Conservation (phyloP, 2,113 vertebrate genomes). For the Eonycteris spelaea region DNA sequence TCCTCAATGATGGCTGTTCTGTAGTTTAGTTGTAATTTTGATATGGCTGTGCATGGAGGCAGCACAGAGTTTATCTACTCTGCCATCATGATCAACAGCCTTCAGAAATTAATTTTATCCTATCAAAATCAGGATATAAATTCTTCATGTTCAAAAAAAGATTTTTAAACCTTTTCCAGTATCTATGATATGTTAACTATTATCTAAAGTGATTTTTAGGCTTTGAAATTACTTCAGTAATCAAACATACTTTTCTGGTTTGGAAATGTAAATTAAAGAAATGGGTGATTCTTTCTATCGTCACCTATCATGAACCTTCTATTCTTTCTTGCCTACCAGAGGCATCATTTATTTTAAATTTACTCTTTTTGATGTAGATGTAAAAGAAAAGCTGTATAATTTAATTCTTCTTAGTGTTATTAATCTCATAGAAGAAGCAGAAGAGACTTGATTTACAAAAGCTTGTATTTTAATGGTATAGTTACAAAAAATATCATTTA, state of each 20-base stretch:
- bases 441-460: not conserved
- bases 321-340: not conserved
- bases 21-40: no score
- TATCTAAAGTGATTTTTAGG: not conserved
- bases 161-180: not conserved
- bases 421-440: not conserved
- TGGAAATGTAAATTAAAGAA: not conserved
- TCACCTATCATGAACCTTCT: not conserved
- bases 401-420: constrained; percentile 14
- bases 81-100: no score
- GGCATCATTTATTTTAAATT: not conserved
- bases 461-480: constrained; percentile 8
- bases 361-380: not conserved
- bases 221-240: not conserved
- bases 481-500: not conserved
- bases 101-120: not conserved
- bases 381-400: not conserved
- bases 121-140: not conserved
- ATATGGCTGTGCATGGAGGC: no score
- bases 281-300: not conserved
- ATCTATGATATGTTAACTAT: not conserved
- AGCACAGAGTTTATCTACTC: no score
- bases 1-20: no score
- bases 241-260: not conserved
- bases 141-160: not conserved